Evolutionary conservation across 2,888 invertebrate species (phyloP).

Genomic region (Clanis bilineata): DNA sequence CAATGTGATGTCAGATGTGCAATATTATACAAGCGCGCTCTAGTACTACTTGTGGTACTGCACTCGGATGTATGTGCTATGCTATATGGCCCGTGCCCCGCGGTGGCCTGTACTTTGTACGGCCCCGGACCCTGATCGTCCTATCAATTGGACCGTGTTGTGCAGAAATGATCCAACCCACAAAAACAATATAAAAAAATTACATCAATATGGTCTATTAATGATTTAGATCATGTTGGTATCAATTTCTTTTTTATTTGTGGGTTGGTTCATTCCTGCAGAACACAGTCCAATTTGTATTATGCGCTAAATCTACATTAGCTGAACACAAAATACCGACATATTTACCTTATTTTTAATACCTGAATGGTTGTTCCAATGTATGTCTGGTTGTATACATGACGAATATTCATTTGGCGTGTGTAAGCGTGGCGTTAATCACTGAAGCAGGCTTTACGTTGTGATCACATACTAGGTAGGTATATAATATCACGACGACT

Average conservation of each 20-base stretch:
- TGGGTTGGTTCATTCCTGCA: too few relatives aligned
- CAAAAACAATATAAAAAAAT: too few relatives aligned
- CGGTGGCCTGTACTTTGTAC: too few relatives aligned
- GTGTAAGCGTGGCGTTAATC: slow-evolving; percentile 31
- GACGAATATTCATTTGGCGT: too few relatives aligned
- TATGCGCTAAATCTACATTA: slow-evolving; percentile 17
- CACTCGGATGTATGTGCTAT: background rate
- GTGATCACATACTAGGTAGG: slow-evolving; percentile 29
- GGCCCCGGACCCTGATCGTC: too few relatives aligned
- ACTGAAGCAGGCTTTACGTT: slow-evolving; percentile 67
- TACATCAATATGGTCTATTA: too few relatives aligned
- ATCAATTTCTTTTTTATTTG: too few relatives aligned
- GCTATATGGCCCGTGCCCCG: background rate
- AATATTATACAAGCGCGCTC: slow-evolving; percentile 14
- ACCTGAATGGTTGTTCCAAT: background rate
- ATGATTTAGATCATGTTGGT: too few relatives aligned
- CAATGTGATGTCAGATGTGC: slow-evolving; percentile 22
- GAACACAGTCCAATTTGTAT: too few relatives aligned
- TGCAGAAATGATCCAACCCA: too few relatives aligned
- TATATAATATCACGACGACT: slow-evolving; percentile 27
- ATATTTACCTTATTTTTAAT: slow-evolving; percentile 21
- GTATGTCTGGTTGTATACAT: background rate
- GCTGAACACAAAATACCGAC: slow-evolving; percentile 28
- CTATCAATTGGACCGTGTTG: too few relatives aligned
- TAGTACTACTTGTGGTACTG: background rate